Conservation (phyloP, 2,113 vertebrate species). For the Paramormyrops kingsleyae region DNA sequence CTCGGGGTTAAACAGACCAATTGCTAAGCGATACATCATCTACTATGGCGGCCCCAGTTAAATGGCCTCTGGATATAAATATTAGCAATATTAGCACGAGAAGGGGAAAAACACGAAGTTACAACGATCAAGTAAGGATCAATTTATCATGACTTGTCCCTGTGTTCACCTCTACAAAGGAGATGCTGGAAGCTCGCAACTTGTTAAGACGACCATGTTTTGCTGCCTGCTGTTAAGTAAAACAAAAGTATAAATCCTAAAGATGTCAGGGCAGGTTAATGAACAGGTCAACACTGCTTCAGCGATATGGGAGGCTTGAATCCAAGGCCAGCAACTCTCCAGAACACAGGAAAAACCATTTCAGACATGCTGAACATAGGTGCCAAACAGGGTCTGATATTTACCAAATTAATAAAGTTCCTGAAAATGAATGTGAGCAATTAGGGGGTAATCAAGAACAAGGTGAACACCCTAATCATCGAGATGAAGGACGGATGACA, state of each 20-base stretch:
- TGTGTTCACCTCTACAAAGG: slow-evolving; percentile 48
- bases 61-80: slow-evolving; percentile 69
- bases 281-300: not conserved
- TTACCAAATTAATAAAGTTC: not conserved
- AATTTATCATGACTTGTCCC: slow-evolving; percentile 64
- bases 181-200: slow-evolving; percentile 40
- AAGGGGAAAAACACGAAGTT: slow-evolving; percentile 52
- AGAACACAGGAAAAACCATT: not conserved
- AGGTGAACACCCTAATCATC: not conserved
- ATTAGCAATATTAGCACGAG: slow-evolving; percentile 51
- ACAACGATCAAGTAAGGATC: slow-evolving; percentile 62
- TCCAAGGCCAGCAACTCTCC: not conserved
- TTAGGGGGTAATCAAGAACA: not conserved
- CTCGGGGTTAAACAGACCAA: slow-evolving; percentile 53
- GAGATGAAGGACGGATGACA: not conserved
- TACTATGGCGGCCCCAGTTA: slow-evolving; percentile 45
- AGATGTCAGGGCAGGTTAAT: not conserved
- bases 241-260: not conserved
- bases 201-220: slow-evolving; percentile 43
- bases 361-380: not conserved
- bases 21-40: slow-evolving; percentile 57
- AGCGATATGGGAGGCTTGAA: not conserved
- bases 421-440: not conserved
- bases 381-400: not conserved
- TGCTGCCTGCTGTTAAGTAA: slow-evolving; percentile 24